Conservation (phyloP, 2,113 vertebrate genomes). For the Lutjanus erythropterus region DNA sequence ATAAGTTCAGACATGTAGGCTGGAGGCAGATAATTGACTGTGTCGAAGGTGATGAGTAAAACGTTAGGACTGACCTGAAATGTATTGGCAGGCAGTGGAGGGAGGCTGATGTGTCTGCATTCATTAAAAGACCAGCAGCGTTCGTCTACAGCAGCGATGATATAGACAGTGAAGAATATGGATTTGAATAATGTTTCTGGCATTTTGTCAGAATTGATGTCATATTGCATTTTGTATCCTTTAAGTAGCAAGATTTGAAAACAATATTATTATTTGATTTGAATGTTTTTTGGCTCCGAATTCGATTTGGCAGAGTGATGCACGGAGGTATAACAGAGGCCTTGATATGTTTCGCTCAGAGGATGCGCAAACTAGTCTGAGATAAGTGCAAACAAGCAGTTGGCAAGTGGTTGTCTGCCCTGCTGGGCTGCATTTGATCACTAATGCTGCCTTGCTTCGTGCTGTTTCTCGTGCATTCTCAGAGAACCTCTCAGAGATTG, state of each 20-base stretch:
- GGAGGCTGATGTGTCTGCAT: slow-evolving; percentile 6
- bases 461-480: slow-evolving; percentile 53
- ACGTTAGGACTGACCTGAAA: slow-evolving; percentile 18
- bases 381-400: slow-evolving; percentile 55
- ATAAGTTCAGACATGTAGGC: slow-evolving; percentile 7
- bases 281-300: slow-evolving; percentile 11
- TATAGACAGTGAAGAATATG: background rate
- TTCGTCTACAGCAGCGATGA: background rate
- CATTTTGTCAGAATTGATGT: background rate
- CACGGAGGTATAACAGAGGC: background rate
- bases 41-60: slow-evolving; percentile 28
- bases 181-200: slow-evolving; percentile 14
- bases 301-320: background rate
- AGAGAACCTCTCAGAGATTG: slow-evolving; percentile 54
- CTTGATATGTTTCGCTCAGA: slow-evolving; percentile 39
- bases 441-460: slow-evolving; percentile 44
- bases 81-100: slow-evolving; percentile 1
- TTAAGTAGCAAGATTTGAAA: background rate
- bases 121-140: slow-evolving; percentile 10
- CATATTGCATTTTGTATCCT: slow-evolving; percentile 1
- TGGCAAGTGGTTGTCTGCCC: slow-evolving; percentile 42
- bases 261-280: slow-evolving; percentile 10
- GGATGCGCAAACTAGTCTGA: slow-evolving; percentile 20
- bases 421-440: slow-evolving; percentile 55
- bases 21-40: slow-evolving; percentile 8